These are phyloP conservation scores for Epinephelus lanceolatus DNA, from an alignment of 2,113 vertebrate species.

Conservation along the genomic window DNA sequence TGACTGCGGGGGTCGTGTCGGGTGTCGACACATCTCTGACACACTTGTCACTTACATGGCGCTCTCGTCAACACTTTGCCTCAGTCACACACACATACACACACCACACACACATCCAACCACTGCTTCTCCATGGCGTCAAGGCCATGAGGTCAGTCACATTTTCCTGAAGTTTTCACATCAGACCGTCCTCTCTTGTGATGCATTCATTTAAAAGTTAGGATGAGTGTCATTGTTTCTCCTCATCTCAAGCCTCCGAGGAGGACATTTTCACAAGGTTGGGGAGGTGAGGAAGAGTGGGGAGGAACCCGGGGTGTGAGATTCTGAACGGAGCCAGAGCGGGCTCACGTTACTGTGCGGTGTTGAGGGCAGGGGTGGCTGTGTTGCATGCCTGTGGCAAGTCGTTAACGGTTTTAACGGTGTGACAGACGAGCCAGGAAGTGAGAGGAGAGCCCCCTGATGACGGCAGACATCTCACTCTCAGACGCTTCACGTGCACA, in stretches of 20 bases:
- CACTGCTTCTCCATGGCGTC: slow-evolving; percentile 5
- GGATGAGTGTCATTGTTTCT: slow-evolving; percentile 6
- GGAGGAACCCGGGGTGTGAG: slow-evolving; percentile 65
- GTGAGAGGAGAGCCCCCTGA: slow-evolving; percentile 61
- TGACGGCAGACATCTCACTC: slow-evolving; percentile 78
- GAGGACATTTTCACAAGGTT: slow-evolving; percentile 48
- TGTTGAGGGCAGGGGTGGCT: slow-evolving; percentile 35
- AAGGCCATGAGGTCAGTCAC: slow-evolving; percentile 31
- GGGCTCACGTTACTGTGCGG: slow-evolving; percentile 72
- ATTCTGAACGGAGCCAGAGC: slow-evolving; percentile 74
- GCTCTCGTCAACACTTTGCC: slow-evolving; percentile 81
- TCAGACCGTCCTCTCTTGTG: neutral
- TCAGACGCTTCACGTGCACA: slow-evolving; percentile 3
- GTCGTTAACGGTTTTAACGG: slow-evolving; percentile 82
- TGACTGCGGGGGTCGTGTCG: slow-evolving; percentile 75
- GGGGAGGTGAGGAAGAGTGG: slow-evolving; percentile 32
- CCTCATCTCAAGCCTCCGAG: neutral
- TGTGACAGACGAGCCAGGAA: slow-evolving; percentile 78
- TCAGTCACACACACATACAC: slow-evolving; percentile 34
- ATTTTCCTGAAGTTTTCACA: slow-evolving; percentile 28
- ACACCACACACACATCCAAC: slow-evolving; percentile 9
- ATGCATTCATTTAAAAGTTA: slow-evolving; percentile 24
- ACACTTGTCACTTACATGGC: slow-evolving; percentile 85
- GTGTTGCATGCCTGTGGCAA: slow-evolving; percentile 72
- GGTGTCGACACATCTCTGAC: slow-evolving; percentile 83